These are phyloP conservation scores for Rhinichthys klamathensis DNA, from an alignment of 2,113 vertebrate genomes.

Conservation along the genomic window DNA sequence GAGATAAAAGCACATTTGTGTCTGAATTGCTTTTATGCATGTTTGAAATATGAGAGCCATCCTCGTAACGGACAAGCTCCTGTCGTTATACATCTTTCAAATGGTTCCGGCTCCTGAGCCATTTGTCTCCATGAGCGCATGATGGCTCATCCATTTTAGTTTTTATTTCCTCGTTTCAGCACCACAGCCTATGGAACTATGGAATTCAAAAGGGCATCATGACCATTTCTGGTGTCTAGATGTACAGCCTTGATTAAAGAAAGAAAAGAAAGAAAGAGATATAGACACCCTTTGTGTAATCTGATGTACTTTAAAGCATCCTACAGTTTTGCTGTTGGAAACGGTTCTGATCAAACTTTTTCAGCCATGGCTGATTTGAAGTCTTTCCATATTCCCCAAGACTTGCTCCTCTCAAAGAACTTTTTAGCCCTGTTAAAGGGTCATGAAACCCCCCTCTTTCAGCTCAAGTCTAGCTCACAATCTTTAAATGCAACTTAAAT, in stretches of 20 bases:
- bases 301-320: background rate
- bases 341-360: background rate
- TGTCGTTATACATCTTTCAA: constrained; percentile 44
- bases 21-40: constrained; percentile 39
- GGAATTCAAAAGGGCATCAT: constrained; percentile 25
- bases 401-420: background rate
- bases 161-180: constrained; percentile 37
- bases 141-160: constrained; percentile 10
- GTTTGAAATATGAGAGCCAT: constrained; percentile 50
- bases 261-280: background rate
- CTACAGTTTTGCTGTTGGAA: background rate
- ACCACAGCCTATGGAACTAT: background rate
- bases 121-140: constrained; percentile 36
- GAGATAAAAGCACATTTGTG: constrained; percentile 54
- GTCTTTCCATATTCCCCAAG: background rate
- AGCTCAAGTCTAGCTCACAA: too few relatives aligned
- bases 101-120: constrained; percentile 19
- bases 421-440: background rate
- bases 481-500: too few relatives aligned
- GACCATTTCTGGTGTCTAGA: constrained; percentile 27
- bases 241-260: constrained; percentile 18
- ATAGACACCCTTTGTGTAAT: background rate
- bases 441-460: too few relatives aligned
- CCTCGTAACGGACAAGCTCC: constrained; percentile 36
- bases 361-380: background rate